Percentiles rank a stretch among this genome's conserved stretches.
These are phyloP conservation scores for Zenarchopterus dispar DNA, from an alignment of 2,797 vertebrate species.

Conservation along the genomic window DNA sequence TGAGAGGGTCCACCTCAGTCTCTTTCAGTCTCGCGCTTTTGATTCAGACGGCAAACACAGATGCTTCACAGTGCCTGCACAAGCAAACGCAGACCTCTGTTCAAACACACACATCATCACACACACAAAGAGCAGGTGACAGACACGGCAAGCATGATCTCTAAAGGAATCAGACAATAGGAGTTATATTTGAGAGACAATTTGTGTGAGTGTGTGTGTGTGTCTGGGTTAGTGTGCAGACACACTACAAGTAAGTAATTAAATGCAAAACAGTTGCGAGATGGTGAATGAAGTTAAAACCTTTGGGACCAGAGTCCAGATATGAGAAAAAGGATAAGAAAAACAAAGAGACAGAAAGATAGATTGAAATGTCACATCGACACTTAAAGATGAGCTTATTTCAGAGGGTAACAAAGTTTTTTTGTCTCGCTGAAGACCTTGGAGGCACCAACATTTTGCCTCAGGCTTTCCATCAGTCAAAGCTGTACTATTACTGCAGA, in stretches of 20 bases:
- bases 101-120: slow-evolving; percentile 52
- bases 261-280: slow-evolving; percentile 55
- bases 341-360: slow-evolving; percentile 31
- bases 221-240: slow-evolving; percentile 7
- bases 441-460: slow-evolving; percentile 60
- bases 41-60: slow-evolving; percentile 73
- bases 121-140: slow-evolving; percentile 33
- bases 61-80: slow-evolving; percentile 64
- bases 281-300: slow-evolving; percentile 45
- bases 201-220: neutral
- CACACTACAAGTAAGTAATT: slow-evolving; percentile 38
- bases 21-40: slow-evolving; percentile 46
- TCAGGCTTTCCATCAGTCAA: slow-evolving; percentile 70
- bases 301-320: slow-evolving; percentile 28
- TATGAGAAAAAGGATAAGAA: slow-evolving; percentile 29
- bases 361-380: slow-evolving; percentile 69
- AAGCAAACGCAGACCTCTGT: slow-evolving; percentile 66
- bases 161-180: slow-evolving; percentile 53
- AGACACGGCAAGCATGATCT: slow-evolving; percentile 41
- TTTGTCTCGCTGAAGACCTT: slow-evolving; percentile 58
- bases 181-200: slow-evolving; percentile 27
- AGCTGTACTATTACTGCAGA: slow-evolving; percentile 52
- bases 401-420: slow-evolving; percentile 58
- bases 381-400: slow-evolving; percentile 60
- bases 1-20: slow-evolving; percentile 62